Evolutionary conservation across 2,113 vertebrate genomes (phyloP).

Genomic region (Cyprinus carpio): DNA sequence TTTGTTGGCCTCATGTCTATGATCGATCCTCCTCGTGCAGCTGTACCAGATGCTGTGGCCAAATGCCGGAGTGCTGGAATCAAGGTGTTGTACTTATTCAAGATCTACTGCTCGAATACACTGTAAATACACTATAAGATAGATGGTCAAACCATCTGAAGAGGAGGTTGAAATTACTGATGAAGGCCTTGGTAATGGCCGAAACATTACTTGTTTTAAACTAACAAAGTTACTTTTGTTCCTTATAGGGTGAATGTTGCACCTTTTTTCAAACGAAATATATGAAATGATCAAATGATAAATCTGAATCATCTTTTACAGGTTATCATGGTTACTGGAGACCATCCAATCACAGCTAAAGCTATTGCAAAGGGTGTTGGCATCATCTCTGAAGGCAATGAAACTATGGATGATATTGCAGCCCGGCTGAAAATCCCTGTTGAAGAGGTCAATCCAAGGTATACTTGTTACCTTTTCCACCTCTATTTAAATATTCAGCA

Average conservation of each 20-base stretch:
- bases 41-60: conserved; percentile 86
- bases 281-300: background rate
- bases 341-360: conserved; percentile 94
- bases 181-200: too few relatives aligned
- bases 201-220: too few relatives aligned
- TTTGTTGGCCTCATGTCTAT: conserved; percentile 94
- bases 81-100: conserved; percentile 73
- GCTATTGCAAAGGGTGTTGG: conserved; percentile 93
- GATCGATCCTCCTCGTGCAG: conserved; percentile 89
- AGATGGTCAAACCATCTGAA: too few relatives aligned
- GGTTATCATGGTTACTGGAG: conserved; percentile 95
- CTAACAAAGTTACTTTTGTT: too few relatives aligned
- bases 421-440: conserved; percentile 84
- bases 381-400: too few relatives aligned
- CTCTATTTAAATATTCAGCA: background rate
- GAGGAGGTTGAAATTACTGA: too few relatives aligned
- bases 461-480: conserved; percentile 18
- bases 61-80: conserved; percentile 94
- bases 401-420: conserved; percentile 90
- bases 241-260: too few relatives aligned
- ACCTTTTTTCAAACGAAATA: background rate
- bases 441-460: conserved; percentile 89
- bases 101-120: background rate
- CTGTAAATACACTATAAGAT: background rate
- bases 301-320: conserved; percentile 48